Evolutionary conservation across 2,113 vertebrate genomes (phyloP).

Genomic region (Corythornis madagascariensis): DNA sequence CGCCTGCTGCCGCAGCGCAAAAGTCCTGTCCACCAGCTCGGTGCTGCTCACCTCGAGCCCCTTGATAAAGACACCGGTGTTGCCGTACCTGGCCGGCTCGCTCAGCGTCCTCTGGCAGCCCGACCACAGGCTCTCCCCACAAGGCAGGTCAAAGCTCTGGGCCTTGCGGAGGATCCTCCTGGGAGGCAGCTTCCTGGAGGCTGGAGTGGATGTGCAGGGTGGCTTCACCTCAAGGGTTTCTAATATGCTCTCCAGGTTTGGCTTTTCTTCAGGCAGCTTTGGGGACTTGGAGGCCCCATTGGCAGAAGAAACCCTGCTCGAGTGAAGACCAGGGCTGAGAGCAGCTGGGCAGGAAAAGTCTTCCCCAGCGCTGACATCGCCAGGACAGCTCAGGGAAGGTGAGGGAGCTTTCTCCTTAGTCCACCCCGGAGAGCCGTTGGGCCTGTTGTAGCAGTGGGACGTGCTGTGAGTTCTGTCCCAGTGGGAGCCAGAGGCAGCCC

Average conservation of each 20-base stretch:
- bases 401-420: constrained; percentile 40
- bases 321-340: neutral
- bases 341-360: neutral
- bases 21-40: constrained; percentile 67
- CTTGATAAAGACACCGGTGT: constrained; percentile 80
- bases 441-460: constrained; percentile 47
- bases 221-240: constrained; percentile 39
- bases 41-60: constrained; percentile 83
- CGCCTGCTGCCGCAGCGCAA: constrained; percentile 25
- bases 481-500: neutral
- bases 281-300: constrained; percentile 1
- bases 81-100: constrained; percentile 72
- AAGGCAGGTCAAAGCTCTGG: constrained; percentile 80
- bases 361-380: neutral
- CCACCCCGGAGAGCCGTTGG: constrained; percentile 30
- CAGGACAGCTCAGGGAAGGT: neutral
- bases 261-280: constrained; percentile 55
- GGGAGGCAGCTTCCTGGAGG: constrained; percentile 11
- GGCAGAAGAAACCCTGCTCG: neutral
- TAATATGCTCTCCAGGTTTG: constrained; percentile 1
- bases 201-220: constrained; percentile 37
- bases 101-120: constrained; percentile 75
- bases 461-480: constrained; percentile 60
- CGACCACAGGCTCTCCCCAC: constrained; percentile 67
- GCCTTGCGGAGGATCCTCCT: constrained; percentile 77